Percentiles rank a stretch among this genome's conserved stretches.
Conservation (phyloP, 2,797 vertebrate species). For the Pogonophryne albipinna region DNA sequence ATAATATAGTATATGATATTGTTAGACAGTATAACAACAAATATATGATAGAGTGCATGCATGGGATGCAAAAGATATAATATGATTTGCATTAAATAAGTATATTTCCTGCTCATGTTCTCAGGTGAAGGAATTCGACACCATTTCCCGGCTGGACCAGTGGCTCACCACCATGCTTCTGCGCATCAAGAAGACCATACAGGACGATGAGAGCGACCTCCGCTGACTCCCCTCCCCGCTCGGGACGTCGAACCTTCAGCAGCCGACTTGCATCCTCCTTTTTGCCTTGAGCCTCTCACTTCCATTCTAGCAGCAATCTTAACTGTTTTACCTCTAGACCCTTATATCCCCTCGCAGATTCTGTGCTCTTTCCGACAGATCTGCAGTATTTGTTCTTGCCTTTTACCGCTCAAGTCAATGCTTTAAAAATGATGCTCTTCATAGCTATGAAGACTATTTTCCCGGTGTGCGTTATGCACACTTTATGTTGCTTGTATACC, state of each 20-base stretch:
- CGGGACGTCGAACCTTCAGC: neutral
- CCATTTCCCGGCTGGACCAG: constrained; percentile 93
- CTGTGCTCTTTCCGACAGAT: constrained; percentile 38
- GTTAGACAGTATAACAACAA: no score
- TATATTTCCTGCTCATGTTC: neutral
- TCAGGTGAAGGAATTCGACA: constrained; percentile 90
- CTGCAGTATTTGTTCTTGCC: constrained; percentile 57
- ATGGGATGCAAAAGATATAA: no score
- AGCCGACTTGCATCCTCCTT: constrained; percentile 18
- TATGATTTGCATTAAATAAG: no score
- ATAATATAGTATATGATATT: no score
- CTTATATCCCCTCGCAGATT: constrained; percentile 17
- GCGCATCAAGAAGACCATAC: constrained; percentile 95
- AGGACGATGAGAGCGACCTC: constrained; percentile 91
- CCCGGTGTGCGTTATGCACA: constrained; percentile 33
- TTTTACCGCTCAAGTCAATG: constrained; percentile 33
- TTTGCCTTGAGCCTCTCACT: constrained; percentile 60
- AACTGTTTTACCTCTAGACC: constrained; percentile 28
- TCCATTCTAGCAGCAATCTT: constrained; percentile 39
- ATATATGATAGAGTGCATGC: no score
- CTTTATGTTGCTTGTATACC: constrained; percentile 38
- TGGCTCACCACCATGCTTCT: constrained; percentile 97
- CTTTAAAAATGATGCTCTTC: constrained; percentile 15
- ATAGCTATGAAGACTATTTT: constrained; percentile 64
- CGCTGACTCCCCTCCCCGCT: constrained; percentile 79